A percentile compares a stretch with the other conserved stretches of the same genome.
Evolutionary conservation across 2,888 invertebrate genomes (phyloP).

Genomic region (Oxycera nigricornis): DNA sequence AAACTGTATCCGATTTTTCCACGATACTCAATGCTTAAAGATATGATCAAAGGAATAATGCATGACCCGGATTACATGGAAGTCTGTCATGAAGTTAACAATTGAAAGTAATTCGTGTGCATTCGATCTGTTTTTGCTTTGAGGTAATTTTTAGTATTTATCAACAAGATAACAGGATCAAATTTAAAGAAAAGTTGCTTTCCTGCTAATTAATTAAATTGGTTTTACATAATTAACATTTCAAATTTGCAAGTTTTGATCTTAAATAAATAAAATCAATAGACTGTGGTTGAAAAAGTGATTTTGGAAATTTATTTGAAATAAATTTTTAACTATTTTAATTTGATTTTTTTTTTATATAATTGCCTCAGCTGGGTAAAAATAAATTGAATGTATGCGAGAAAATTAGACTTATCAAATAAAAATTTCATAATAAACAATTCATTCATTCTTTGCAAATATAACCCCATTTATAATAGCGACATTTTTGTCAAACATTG

Average conservation of each 20-base stretch:
- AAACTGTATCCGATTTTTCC: conserved; percentile 94
- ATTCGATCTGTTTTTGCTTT: conserved; percentile 41
- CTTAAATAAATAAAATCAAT: too few species aligned
- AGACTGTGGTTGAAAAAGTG: too few species aligned
- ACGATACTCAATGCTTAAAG: conserved; percentile 93
- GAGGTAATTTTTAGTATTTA: conserved; percentile 16
- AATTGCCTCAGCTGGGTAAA: conserved; percentile 14
- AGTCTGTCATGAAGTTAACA: conserved; percentile 90
- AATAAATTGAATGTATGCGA: conserved; percentile 32
- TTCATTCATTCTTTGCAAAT: background rate
- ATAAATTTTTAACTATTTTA: too few species aligned
- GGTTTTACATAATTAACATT: too few species aligned
- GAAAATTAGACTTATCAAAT: background rate
- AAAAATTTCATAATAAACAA: background rate
- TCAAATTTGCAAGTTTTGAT: too few species aligned
- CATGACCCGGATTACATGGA: conserved; percentile 97
- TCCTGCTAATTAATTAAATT: too few species aligned
- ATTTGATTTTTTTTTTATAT: too few species aligned
- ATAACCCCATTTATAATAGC: conserved; percentile 1
- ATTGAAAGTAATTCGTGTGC: conserved; percentile 63
- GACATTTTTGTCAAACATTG: background rate
- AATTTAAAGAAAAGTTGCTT: too few species aligned
- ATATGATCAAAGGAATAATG: conserved; percentile 96
- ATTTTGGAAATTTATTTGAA: too few species aligned
- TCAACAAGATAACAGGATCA: too few species aligned